phyloP scores from a whole-genome alignment of 2,113 vertebrate genomes.

The Rhinopithecus roxellana region DNA sequence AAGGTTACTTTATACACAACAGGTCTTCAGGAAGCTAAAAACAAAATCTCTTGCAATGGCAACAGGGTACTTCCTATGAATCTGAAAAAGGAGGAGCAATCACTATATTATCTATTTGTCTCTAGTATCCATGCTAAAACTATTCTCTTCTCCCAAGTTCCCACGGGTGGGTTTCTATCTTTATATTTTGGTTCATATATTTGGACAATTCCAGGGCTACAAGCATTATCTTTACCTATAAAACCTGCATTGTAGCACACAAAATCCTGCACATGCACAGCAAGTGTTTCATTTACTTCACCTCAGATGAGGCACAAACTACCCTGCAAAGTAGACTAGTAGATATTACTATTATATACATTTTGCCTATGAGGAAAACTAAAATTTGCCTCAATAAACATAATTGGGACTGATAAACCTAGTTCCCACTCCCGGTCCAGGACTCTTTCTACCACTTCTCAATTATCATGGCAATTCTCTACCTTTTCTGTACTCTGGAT shows the following conservation, averaged over 20 bases:
- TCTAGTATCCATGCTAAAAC: background rate
- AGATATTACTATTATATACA: background rate
- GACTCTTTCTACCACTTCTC: background rate
- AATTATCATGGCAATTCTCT: constrained; percentile 9
- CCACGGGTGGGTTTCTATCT: background rate
- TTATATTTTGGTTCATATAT: constrained; percentile 5
- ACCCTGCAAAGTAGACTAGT: background rate
- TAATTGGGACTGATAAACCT: background rate
- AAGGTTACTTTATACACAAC: background rate
- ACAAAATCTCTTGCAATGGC: background rate
- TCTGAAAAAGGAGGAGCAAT: background rate
- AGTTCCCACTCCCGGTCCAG: background rate
- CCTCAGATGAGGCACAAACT: constrained; percentile 17
- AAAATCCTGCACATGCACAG: background rate
- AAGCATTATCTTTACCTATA: background rate
- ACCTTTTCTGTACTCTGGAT: background rate
- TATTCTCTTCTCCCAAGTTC: background rate
- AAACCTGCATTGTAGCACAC: background rate
- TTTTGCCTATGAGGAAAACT: constrained; percentile 10
- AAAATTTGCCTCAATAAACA: constrained; percentile 22
- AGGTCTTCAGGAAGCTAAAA: background rate
- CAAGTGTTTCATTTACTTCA: constrained; percentile 1
- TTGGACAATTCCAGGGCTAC: background rate
- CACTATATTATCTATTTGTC: background rate
- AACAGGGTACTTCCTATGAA: background rate